A percentile compares a stretch with the other conserved stretches of the same genome.
phyloP scores from a whole-genome alignment of 2,113 vertebrate genomes.

The Grus americana region DNA sequence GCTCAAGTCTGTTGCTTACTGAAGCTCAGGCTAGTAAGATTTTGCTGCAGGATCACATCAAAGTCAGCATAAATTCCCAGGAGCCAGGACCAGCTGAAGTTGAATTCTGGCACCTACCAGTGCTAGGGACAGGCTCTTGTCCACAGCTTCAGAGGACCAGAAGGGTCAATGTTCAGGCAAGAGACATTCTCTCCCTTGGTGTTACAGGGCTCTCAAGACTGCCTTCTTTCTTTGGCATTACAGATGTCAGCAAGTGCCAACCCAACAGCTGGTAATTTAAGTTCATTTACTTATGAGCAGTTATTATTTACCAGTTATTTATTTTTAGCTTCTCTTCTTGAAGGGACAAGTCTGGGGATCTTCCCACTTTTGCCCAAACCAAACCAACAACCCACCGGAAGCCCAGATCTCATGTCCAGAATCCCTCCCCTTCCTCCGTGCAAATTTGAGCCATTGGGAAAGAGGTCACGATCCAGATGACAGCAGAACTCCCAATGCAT shows the following conservation, averaged over 20 bases:
- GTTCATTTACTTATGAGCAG: neutral
- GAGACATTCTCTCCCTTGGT: neutral
- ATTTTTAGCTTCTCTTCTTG: neutral
- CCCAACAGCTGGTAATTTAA: neutral
- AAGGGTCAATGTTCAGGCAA: neutral
- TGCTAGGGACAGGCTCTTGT: neutral
- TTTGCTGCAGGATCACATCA: neutral
- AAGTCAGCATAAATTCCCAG: neutral
- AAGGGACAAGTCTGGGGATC: neutral
- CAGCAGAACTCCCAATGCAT: neutral
- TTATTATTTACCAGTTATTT: neutral
- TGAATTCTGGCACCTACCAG: neutral
- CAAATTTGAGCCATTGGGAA: accelerated
- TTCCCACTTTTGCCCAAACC: neutral
- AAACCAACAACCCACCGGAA: neutral
- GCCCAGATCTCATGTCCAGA: neutral
- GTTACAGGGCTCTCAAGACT: neutral
- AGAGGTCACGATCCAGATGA: accelerated
- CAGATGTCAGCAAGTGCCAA: neutral
- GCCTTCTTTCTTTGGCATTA: neutral
- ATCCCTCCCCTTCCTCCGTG: neutral
- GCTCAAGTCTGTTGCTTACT: neutral
- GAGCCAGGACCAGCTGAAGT: neutral
- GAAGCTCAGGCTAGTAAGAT: neutral
- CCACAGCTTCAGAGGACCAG: neutral